A percentile compares a stretch with the other conserved stretches of the same genome.
These are phyloP conservation scores for Rhinolophus ferrumequinum DNA, from an alignment of 2,113 vertebrate genomes.

Conservation along the genomic window DNA sequence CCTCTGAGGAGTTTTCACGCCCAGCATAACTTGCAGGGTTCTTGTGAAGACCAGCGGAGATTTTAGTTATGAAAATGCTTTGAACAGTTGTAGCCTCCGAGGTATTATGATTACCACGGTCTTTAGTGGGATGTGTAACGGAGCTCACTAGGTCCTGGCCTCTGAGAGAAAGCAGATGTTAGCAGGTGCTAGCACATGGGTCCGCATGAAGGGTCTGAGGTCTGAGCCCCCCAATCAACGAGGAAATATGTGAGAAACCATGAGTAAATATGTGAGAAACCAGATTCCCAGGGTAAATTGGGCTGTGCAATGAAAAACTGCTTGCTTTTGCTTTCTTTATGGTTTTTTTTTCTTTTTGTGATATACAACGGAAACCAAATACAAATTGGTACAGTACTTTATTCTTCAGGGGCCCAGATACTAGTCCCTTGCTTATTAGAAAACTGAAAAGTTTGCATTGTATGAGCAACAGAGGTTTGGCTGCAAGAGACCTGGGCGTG, in stretches of 20 bases:
- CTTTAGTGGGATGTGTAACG: neutral
- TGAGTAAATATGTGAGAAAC: neutral
- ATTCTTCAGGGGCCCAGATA: neutral
- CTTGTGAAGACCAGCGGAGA: neutral
- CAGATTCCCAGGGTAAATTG: neutral
- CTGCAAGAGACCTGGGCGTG: neutral
- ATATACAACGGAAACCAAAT: slow-evolving; percentile 41
- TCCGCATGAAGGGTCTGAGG: neutral
- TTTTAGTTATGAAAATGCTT: neutral
- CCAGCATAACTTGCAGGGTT: neutral
- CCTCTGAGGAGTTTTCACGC: neutral
- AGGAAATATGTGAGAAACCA: neutral
- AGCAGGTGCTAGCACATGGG: neutral
- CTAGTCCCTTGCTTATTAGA: neutral
- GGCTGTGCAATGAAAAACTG: neutral
- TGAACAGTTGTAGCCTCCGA: neutral
- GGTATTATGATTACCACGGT: neutral
- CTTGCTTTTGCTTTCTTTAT: neutral
- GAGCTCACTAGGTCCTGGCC: neutral
- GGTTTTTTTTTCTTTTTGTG: neutral
- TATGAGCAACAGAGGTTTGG: neutral
- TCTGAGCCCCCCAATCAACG: neutral
- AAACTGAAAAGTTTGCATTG: slow-evolving; percentile 9
- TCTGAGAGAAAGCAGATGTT: neutral
- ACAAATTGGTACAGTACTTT: neutral